Conservation (phyloP, 1,140 invertebrate species). For the Atta texana region DNA sequence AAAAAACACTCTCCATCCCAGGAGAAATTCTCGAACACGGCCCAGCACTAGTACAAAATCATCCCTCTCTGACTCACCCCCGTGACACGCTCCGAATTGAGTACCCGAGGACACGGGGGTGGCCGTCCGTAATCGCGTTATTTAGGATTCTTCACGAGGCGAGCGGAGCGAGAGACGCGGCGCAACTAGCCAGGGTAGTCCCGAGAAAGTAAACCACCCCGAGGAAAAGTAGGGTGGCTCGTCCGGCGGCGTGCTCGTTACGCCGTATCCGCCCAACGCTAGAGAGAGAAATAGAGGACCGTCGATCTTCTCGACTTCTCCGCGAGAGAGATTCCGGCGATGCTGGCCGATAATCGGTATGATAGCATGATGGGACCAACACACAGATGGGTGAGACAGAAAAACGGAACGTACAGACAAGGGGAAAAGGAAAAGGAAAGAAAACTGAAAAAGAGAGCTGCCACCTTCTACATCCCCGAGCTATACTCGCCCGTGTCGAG, state of each 20-base stretch:
- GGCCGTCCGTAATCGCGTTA: conserved; percentile 31
- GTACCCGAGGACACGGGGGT: conserved; percentile 7
- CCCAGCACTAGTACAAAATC: neutral
- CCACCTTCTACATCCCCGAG: conserved; percentile 44
- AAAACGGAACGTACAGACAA: too few species aligned
- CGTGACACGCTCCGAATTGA: conserved; percentile 21
- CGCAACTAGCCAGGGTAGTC: conserved; percentile 37
- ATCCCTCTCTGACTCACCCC: neutral
- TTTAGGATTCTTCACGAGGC: neutral
- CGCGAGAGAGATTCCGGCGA: neutral
- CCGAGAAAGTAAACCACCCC: conserved; percentile 60
- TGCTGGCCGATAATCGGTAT: conserved; percentile 38
- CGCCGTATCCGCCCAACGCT: conserved; percentile 50
- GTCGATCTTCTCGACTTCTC: conserved; percentile 11
- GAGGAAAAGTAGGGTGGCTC: conserved; percentile 58
- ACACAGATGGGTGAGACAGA: neutral
- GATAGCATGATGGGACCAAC: neutral
- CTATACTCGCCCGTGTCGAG: conserved; percentile 56
- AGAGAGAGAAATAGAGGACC: neutral
- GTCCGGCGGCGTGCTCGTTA: conserved; percentile 45
- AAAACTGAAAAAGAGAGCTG: neutral
- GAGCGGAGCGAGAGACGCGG: conserved; percentile 43
- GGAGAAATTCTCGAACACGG: neutral
- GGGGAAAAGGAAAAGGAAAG: neutral
- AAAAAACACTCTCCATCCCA: conserved; percentile 19